Percentiles rank a stretch among this genome's conserved stretches.
phyloP scores from a whole-genome alignment of 2,797 vertebrate species.

The Sylvia borin region DNA sequence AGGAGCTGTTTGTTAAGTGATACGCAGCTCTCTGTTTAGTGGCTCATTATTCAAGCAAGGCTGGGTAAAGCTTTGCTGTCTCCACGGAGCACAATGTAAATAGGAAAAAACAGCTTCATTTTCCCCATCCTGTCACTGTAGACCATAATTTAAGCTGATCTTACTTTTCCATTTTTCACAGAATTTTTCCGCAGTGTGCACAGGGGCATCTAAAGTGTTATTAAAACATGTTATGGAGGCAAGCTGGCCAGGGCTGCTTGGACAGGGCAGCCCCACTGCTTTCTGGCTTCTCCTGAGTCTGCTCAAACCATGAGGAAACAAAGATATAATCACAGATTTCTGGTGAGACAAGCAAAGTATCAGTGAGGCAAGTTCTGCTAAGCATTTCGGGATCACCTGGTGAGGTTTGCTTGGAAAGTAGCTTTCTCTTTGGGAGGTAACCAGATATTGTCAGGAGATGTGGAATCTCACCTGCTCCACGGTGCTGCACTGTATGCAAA shows the following conservation, averaged over 20 bases:
- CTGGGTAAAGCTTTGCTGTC: background rate
- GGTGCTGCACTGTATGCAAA: background rate
- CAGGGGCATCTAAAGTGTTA: background rate
- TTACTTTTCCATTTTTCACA: background rate
- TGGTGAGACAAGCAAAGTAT: background rate
- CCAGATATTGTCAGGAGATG: background rate
- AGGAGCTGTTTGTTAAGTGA: conserved; percentile 17
- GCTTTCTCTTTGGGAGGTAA: background rate
- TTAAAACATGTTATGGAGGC: background rate
- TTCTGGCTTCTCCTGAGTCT: background rate
- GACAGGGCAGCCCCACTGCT: background rate
- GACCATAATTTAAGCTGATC: background rate
- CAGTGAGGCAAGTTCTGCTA: background rate
- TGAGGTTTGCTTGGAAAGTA: background rate
- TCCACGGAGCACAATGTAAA: background rate
- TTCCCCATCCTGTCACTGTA: background rate
- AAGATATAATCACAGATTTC: background rate
- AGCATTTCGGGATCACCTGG: background rate
- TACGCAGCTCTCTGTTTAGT: background rate
- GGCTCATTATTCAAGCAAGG: conserved; percentile 7
- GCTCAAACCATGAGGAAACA: background rate
- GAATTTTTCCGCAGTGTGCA: background rate
- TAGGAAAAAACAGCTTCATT: background rate
- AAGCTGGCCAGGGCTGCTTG: background rate
- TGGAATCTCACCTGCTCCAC: background rate